phyloP scores from a whole-genome alignment of 1,140 invertebrate genomes.

The Anadara kagoshimensis region DNA sequence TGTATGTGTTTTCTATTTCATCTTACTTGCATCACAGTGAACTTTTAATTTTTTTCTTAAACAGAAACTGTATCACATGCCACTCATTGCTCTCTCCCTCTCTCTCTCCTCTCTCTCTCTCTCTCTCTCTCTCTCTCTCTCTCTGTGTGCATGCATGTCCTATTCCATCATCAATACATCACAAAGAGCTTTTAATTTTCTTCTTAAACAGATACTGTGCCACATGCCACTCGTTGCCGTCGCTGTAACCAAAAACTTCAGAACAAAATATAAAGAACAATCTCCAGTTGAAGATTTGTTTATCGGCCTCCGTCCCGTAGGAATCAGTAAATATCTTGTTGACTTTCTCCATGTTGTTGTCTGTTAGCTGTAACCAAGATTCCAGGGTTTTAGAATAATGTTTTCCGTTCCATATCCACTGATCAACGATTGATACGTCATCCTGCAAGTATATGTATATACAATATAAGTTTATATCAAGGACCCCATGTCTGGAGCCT shows the following conservation, averaged over 20 bases:
- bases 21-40: constrained; percentile 48
- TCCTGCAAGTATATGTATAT: constrained; percentile 43
- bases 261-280: constrained; percentile 69
- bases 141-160: no score
- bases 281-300: constrained; percentile 65
- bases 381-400: constrained; percentile 64
- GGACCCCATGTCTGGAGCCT: no score
- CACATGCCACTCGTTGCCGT: constrained; percentile 66
- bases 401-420: constrained; percentile 62
- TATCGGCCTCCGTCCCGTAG: constrained; percentile 57
- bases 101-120: no score
- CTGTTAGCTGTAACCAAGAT: constrained; percentile 58
- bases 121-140: no score
- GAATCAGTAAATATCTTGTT: constrained; percentile 46
- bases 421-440: constrained; percentile 54
- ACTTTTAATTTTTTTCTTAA: constrained; percentile 56
- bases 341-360: constrained; percentile 56
- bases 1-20: no score
- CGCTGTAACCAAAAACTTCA: constrained; percentile 63
- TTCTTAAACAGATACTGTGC: constrained; percentile 62
- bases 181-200: constrained; percentile 49
- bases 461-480: neutral
- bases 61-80: constrained; percentile 60
- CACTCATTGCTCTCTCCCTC: constrained; percentile 68
- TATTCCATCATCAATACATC: no score